phyloP scores from a whole-genome alignment of 1,140 invertebrate species.

The Globodera rostochiensis region DNA sequence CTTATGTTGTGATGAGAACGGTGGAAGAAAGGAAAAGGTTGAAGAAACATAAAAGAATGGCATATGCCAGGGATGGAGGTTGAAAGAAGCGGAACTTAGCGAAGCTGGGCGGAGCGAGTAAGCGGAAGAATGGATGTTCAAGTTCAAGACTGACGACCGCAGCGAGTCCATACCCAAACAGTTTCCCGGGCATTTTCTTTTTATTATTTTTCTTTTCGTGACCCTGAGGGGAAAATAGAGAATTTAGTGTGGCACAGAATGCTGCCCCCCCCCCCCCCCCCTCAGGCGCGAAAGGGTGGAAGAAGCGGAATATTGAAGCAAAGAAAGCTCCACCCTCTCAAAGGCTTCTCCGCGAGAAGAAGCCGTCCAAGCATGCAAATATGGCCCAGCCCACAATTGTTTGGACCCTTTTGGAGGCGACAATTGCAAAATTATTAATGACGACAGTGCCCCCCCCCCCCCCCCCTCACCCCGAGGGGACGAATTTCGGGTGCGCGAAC shows the following conservation, averaged over 20 bases:
- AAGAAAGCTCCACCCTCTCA: background rate
- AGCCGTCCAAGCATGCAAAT: constrained; percentile 4
- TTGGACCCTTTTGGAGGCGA: background rate
- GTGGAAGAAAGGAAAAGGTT: too few relatives aligned
- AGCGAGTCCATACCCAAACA: too few relatives aligned
- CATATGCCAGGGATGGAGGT: background rate
- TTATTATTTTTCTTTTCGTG: too few relatives aligned
- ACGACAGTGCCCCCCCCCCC: background rate
- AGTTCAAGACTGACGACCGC: too few relatives aligned
- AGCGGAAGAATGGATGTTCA: background rate
- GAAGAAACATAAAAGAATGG: too few relatives aligned
- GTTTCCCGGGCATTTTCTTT: too few relatives aligned
- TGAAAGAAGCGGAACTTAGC: too few relatives aligned
- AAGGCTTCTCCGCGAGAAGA: constrained; percentile 1
- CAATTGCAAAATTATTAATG: constrained; percentile 6
- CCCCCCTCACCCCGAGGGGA: background rate
- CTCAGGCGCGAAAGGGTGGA: background rate
- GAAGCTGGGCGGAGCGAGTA: background rate
- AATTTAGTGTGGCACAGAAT: background rate
- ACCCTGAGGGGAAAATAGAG: too few relatives aligned
- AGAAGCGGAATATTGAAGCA: background rate
- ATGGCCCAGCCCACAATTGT: background rate
- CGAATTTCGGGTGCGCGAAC: too few relatives aligned
- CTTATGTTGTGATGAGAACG: too few relatives aligned
- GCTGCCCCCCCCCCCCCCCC: too few relatives aligned